Evolutionary conservation across 30 jellyfish, hydroid and myxozoan species (phyloP).

Genomic region (Hydractinia symbiolongicarpus): DNA sequence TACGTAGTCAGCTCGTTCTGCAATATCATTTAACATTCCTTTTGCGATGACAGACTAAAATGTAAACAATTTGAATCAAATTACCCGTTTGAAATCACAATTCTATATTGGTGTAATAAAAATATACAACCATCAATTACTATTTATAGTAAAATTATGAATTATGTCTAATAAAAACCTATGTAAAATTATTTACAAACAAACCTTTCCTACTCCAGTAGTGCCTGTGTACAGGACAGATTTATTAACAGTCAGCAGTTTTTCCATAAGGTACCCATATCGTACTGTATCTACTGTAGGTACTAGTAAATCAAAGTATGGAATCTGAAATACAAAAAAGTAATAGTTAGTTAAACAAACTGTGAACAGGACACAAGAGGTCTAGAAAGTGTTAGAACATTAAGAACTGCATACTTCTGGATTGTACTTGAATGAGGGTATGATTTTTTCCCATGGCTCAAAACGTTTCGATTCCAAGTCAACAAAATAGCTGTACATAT

Average conservation of each 20-base stretch:
- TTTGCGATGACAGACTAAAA: slow-evolving; percentile 91
- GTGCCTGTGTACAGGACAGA: slow-evolving; percentile 84
- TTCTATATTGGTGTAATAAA: too few species aligned
- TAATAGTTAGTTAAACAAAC: neutral
- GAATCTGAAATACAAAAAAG: slow-evolving; percentile 42
- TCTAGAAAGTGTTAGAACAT: neutral
- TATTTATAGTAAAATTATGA: neutral
- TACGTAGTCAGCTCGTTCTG: slow-evolving; percentile 60
- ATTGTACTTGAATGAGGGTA: slow-evolving; percentile 74
- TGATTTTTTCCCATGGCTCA: slow-evolving; percentile 95
- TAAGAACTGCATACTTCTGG: slow-evolving; percentile 46
- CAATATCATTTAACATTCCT: slow-evolving; percentile 60
- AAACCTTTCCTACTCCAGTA: slow-evolving; percentile 93
- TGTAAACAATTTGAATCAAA: neutral
- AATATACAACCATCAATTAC: too few species aligned
- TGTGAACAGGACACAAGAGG: too few species aligned
- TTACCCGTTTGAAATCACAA: too few species aligned
- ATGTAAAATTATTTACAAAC: neutral
- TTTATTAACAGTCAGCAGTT: slow-evolving; percentile 56
- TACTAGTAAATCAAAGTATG: slow-evolving; percentile 76
- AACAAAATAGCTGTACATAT: slow-evolving; percentile 69
- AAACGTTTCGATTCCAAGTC: slow-evolving; percentile 77
- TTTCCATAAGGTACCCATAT: slow-evolving; percentile 79
- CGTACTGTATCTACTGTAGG: slow-evolving; percentile 93
- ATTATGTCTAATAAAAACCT: neutral